Base-by-base conservation (phyloP, 2,113 vertebrate genomes). In the Colossoma macropomum region DNA sequence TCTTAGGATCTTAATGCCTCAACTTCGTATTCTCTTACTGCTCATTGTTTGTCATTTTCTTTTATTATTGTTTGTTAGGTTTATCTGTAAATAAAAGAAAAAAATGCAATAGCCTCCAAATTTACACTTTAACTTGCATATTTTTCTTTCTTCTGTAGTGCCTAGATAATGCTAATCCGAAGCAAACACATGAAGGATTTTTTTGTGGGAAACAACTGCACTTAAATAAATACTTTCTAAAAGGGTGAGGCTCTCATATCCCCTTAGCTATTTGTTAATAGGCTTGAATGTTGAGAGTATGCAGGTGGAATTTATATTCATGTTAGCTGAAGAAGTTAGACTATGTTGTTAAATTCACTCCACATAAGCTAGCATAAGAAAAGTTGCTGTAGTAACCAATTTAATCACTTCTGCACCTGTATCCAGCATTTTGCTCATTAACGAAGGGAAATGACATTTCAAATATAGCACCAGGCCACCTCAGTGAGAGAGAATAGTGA, bases 361-460 rank as follows among this genome's bases (percentile, higher is more conserved):
- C 88, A 84, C 86, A 90, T 79, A 70, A 72, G 34, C 52, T 80
- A 75, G 16, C 86, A 76, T 80, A 87, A 48, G 56, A 79, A 63
- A 83, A 91, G 86, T 77, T 86, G 78, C 74, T 84, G 83, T 75
- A 85, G 84, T 88, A 90, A 90, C 89, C 75, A 83, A 65, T 83
- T 79, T 90, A 92, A 91, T 92, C 90, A 89, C 84, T 85, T 85
- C 84, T 85, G 83, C 86, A 83, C 89, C 88, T 88, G 84, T 87
- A 83, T 76, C 88, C 73, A 89, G 90, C 87, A 91, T 92, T 91
- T 85, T 84, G 86, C 89, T 91, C 90, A 93, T 92, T 93, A 93
- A 91, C 90, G 91, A 90, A 90, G 90, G 85, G 84, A 88, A 91
- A 89, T 92, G 90, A 92, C 92, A 93, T 94, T 92, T 92, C 91